These are phyloP conservation scores for Protosalanx chinensis DNA, from an alignment of 2,797 vertebrate species.

Conservation along the genomic window DNA sequence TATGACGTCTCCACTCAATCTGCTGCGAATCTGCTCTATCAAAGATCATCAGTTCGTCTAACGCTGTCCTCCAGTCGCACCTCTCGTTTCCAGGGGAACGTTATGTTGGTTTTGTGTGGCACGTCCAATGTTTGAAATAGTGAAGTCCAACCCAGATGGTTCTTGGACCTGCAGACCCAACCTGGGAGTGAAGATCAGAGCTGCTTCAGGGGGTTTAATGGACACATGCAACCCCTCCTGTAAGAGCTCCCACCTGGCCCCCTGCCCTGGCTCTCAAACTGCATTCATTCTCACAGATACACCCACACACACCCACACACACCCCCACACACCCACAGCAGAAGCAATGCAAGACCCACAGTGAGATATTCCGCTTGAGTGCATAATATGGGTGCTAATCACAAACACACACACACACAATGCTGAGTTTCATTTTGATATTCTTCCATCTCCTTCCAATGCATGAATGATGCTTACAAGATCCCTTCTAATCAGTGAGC, in stretches of 20 bases:
- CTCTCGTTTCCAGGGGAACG: slow-evolving; percentile 46
- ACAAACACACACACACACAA: slow-evolving; percentile 18
- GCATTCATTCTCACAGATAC: slow-evolving; percentile 17
- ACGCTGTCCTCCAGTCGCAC: slow-evolving; percentile 48
- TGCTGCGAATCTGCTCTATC: not conserved
- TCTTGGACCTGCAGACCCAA: slow-evolving; percentile 57
- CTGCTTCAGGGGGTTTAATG: slow-evolving; percentile 42
- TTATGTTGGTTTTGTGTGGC: slow-evolving; percentile 35
- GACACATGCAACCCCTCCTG: slow-evolving; percentile 52
- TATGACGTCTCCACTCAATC: slow-evolving; percentile 24
- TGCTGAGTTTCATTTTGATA: slow-evolving; percentile 39
- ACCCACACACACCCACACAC: slow-evolving; percentile 26
- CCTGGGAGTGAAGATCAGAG: slow-evolving; percentile 45
- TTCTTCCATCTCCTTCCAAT: slow-evolving; percentile 24
- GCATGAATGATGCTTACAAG: slow-evolving; percentile 19
- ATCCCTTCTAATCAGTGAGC: slow-evolving; percentile 43
- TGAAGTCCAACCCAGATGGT: slow-evolving; percentile 42
- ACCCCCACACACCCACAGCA: not conserved
- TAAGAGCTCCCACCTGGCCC: slow-evolving; percentile 39
- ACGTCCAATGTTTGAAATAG: slow-evolving; percentile 20
- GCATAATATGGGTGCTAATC: not conserved
- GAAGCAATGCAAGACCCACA: not conserved
- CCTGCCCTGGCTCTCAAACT: slow-evolving; percentile 12
- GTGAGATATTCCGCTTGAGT: not conserved
- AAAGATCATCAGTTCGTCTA: slow-evolving; percentile 28